These are phyloP conservation scores for Toxotes jaculatrix DNA, from an alignment of 2,113 vertebrate species.

Conservation along the genomic window DNA sequence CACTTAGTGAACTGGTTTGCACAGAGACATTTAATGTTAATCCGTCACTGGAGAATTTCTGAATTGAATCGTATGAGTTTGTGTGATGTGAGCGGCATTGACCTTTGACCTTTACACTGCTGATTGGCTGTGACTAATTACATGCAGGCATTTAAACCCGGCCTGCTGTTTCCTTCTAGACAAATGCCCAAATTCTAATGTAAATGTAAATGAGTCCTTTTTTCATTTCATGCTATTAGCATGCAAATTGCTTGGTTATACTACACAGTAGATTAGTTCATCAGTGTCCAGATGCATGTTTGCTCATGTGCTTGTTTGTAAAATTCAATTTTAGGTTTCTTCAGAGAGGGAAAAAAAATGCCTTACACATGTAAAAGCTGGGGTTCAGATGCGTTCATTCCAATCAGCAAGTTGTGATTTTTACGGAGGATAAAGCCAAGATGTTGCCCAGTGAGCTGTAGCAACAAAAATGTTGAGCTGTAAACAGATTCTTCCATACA, in stretches of 20 bases:
- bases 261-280: constrained; percentile 37
- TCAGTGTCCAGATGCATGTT: constrained; percentile 46
- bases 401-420: not conserved
- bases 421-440: constrained; percentile 13
- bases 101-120: constrained; percentile 29
- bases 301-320: constrained; percentile 6
- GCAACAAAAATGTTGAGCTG: not conserved
- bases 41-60: constrained; percentile 40
- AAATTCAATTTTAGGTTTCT: constrained; percentile 23
- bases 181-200: constrained; percentile 51
- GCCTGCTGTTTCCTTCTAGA: constrained; percentile 31
- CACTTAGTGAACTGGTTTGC: constrained; percentile 43
- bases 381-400: not conserved
- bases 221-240: constrained; percentile 42
- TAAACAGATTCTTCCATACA: constrained; percentile 19
- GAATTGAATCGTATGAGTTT: constrained; percentile 34
- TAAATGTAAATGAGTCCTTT: constrained; percentile 56
- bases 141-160: constrained; percentile 26
- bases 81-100: constrained; percentile 30
- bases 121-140: constrained; percentile 21
- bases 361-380: constrained; percentile 1
- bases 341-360: not conserved
- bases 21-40: constrained; percentile 41
- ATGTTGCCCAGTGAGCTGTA: not conserved
- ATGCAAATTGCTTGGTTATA: constrained; percentile 59